Evolutionary conservation across 2,113 vertebrate genomes (phyloP).

Genomic region (Clinocottus analis): DNA sequence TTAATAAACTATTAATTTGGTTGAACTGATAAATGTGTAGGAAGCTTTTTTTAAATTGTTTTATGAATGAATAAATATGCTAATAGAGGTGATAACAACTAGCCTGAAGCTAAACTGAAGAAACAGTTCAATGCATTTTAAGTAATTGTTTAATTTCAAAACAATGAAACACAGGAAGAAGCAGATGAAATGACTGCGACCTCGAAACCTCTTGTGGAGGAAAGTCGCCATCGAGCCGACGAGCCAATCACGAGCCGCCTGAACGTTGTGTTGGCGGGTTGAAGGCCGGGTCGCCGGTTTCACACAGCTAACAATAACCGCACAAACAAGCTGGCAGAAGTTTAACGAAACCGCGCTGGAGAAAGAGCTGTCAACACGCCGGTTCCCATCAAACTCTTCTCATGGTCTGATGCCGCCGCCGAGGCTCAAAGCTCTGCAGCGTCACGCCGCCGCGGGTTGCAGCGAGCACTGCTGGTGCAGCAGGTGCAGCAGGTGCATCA

Average conservation of each 20-base stretch:
- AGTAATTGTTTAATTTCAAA: neutral
- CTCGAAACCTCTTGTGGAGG: neutral
- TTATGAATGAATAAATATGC: no score
- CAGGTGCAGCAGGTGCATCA: no score
- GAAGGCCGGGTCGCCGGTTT: constrained; percentile 54
- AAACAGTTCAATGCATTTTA: neutral
- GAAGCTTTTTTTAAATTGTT: no score
- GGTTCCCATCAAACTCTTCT: constrained; percentile 44
- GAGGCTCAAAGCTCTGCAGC: constrained; percentile 34
- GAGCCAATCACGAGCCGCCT: neutral
- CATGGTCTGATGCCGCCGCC: constrained; percentile 1
- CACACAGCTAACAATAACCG: constrained; percentile 45
- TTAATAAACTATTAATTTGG: no score
- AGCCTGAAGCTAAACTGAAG: no score
- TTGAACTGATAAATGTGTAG: no score
- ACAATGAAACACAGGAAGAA: neutral
- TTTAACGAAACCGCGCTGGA: constrained; percentile 36
- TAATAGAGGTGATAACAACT: no score
- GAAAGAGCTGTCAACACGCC: constrained; percentile 17
- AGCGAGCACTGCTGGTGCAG: no score
- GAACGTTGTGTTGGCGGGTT: constrained; percentile 21
- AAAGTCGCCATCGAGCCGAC: neutral
- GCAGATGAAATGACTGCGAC: neutral
- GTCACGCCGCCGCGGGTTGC: no score
- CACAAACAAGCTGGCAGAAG: constrained; percentile 43